Percentiles rank a stretch among this genome's conserved stretches.
These are phyloP conservation scores for Typhlomys cinereus DNA, from an alignment of 2,113 vertebrate genomes.

Conservation along the genomic window DNA sequence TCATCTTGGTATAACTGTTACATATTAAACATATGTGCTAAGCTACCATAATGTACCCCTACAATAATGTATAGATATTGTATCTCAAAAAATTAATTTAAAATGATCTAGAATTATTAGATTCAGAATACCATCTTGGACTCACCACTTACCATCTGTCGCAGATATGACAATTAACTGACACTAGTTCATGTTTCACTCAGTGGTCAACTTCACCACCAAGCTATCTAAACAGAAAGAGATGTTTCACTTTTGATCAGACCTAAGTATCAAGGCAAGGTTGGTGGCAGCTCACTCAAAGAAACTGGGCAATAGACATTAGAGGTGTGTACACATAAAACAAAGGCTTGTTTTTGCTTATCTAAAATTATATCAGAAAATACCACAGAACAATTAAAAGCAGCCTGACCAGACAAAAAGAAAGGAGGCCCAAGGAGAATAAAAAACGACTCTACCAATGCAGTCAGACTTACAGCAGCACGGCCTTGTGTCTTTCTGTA, in stretches of 20 bases:
- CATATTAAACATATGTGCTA: not conserved
- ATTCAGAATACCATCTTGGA: not conserved
- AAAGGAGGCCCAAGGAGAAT: not conserved
- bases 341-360: not conserved
- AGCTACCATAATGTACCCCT: not conserved
- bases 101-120: slow-evolving; percentile 3
- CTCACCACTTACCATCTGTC: not conserved
- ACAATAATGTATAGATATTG: not conserved
- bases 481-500: not conserved
- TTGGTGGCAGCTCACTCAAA: slow-evolving; percentile 1
- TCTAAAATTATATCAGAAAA: slow-evolving; percentile 37
- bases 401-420: not conserved
- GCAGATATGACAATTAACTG: not conserved
- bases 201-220: not conserved
- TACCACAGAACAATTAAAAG: not conserved
- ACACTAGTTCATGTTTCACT: not conserved
- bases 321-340: not conserved
- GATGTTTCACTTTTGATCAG: slow-evolving; percentile 30
- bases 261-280: not conserved
- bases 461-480: not conserved
- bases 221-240: not conserved
- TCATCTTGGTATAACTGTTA: not conserved
- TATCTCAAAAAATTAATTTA: not conserved
- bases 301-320: not conserved
- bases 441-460: not conserved